phyloP scores from a whole-genome alignment of 2,113 vertebrate genomes.

The Arizona elegans region DNA sequence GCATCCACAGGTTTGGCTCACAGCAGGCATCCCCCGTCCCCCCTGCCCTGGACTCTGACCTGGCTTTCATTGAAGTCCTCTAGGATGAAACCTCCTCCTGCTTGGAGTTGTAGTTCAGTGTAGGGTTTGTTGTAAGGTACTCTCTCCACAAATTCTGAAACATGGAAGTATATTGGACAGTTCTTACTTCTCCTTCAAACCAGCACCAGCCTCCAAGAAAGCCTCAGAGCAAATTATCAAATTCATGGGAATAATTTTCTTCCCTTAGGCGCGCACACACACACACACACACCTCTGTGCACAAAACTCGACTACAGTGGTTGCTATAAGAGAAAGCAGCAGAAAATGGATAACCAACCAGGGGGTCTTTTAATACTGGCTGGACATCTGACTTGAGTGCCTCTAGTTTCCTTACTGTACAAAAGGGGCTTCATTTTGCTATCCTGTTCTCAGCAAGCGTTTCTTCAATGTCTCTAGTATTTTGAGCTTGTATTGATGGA shows the following conservation, averaged over 20 bases:
- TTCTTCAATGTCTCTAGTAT: neutral
- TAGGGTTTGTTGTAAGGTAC: constrained; percentile 87
- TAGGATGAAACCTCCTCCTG: constrained; percentile 90
- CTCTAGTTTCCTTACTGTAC: neutral
- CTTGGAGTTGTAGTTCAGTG: constrained; percentile 84
- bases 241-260: neutral
- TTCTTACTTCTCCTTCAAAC: neutral
- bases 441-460: neutral
- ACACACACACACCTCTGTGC: neutral
- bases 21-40: neutral
- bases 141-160: constrained; percentile 81
- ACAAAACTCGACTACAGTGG: neutral
- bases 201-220: neutral
- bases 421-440: neutral
- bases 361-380: neutral
- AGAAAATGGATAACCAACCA: neutral
- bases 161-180: constrained; percentile 28
- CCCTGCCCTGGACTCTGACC: constrained; percentile 59
- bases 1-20: neutral
- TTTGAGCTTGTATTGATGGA: neutral
- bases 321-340: neutral
- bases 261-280: neutral
- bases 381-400: neutral
- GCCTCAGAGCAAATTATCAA: neutral
- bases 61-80: constrained; percentile 94